Evolutionary conservation across 2,888 invertebrate species (phyloP).

Genomic region (Bembecia ichneumoniformis): DNA sequence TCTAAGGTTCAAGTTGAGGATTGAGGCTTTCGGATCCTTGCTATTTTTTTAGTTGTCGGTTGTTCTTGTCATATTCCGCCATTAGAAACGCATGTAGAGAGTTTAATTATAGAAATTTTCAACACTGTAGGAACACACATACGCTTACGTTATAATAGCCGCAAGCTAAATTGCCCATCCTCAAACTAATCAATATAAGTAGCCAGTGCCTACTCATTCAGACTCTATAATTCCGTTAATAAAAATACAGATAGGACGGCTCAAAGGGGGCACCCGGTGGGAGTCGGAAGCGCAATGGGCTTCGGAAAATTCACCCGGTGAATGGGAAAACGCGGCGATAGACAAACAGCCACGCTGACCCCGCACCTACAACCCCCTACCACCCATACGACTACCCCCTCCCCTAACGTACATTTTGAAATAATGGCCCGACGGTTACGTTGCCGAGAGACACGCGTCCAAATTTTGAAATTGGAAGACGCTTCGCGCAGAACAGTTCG

Average conservation of each 20-base stretch:
- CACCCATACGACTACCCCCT: constrained; percentile 9
- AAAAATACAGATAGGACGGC: constrained; percentile 61
- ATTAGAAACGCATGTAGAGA: too few relatives aligned
- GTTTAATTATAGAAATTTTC: too few relatives aligned
- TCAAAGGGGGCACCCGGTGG: constrained; percentile 35
- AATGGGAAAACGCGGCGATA: constrained; percentile 69
- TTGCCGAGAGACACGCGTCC: constrained; percentile 22
- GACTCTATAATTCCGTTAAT: constrained; percentile 67
- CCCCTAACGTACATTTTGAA: constrained; percentile 60
- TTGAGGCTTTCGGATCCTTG: too few relatives aligned
- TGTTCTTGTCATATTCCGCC: too few relatives aligned
- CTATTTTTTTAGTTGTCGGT: too few relatives aligned
- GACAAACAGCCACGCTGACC: constrained; percentile 66
- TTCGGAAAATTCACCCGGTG: constrained; percentile 70
- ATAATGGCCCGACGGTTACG: constrained; percentile 51
- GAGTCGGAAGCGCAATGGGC: constrained; percentile 57
- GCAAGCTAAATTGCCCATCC: neutral
- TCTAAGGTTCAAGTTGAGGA: too few relatives aligned
- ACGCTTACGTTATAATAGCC: neutral
- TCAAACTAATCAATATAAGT: constrained; percentile 62
- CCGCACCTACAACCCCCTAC: constrained; percentile 18
- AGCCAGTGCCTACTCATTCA: constrained; percentile 57
- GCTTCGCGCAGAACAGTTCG: neutral
- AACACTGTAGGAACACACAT: too few relatives aligned
- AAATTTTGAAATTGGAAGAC: constrained; percentile 6